A percentile compares a stretch with the other conserved stretches of the same genome.
Evolutionary conservation across 2,113 vertebrate genomes (phyloP).

Genomic region (Ardeotis arabs): DNA sequence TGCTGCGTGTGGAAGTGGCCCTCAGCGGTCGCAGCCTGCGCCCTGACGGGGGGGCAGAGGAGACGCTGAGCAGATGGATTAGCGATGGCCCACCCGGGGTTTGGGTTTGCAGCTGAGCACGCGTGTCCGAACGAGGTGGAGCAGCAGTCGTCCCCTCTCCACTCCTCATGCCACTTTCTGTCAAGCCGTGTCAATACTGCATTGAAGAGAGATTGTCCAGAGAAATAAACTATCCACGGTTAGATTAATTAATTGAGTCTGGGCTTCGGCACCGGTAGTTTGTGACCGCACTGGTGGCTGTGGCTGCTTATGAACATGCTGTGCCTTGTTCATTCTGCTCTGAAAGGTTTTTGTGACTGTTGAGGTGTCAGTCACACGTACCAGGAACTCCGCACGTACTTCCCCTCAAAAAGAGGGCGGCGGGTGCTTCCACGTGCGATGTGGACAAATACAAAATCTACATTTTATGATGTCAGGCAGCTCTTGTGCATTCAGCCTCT

Average conservation of each 20-base stretch:
- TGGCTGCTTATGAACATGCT: neutral
- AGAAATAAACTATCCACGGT: neutral
- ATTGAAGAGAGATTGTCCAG: neutral
- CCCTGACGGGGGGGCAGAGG: neutral
- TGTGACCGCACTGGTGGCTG: neutral
- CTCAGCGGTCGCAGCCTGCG: neutral
- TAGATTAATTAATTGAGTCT: neutral
- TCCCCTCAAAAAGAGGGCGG: neutral
- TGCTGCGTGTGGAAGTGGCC: neutral
- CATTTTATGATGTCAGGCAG: neutral
- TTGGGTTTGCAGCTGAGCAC: neutral
- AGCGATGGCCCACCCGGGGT: neutral
- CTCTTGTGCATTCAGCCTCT: neutral
- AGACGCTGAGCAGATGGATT: neutral
- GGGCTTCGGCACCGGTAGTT: neutral
- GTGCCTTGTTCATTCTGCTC: neutral
- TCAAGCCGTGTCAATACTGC: neutral
- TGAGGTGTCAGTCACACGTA: neutral
- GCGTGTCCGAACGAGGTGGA: neutral
- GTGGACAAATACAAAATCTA: neutral
- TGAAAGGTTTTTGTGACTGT: accelerated
- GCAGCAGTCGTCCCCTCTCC: neutral
- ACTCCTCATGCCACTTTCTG: neutral
- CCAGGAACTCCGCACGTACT: neutral
- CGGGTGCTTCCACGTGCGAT: neutral